Evolutionary conservation across 2,888 invertebrate species (phyloP), one percentile per base, ranked within the genome.

Genomic region (Aleiodes alternator): DNA sequence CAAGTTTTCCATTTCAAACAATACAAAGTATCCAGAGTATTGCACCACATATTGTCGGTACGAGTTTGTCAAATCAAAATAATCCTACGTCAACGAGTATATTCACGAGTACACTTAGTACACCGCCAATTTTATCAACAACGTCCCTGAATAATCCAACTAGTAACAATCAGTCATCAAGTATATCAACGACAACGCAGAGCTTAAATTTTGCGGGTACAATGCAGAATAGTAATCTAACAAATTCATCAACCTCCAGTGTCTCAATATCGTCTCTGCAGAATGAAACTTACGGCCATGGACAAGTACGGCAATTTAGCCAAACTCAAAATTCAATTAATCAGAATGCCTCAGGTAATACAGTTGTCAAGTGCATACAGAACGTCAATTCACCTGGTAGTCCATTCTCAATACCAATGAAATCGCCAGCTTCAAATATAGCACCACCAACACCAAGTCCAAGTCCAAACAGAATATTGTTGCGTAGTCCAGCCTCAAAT

Each of bases 361-460:
- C 84, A 31, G 86, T 88, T 11, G 68, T 72, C 6, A 89, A 89
- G 77, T 85, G 84, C 48, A 86, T 80, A 69, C 88, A 89, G 76
- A 86, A 86, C 56, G 86, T 85, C 72, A 87, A 84, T 74, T 89
- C 89, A 56, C 89, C 89, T 5, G 86, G 89, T 9, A 89, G 89
- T 79, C 89, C 89, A 7, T 89, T 89, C 77, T 88, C 89, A 31
- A 88, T 89, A 81, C 89, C 89, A 48, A 80, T 89, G 75, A 89
- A 89, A 73, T 89, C 89, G 78, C 89, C 89, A 59, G 89, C 88
- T 16, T 89, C 89, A 11, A 89, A 88, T 76, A 88, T 89, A 70
- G 88, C 89, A 48, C 89, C 89, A 55, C 89, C 89, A 34, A 89
- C 89, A 4, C 89, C 89, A 16, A 89, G 89, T 74, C 89, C 89